Percentiles rank a stretch among this genome's conserved stretches.
These are phyloP conservation scores for Cylindroiulus punctatus DNA, from an alignment of 2,888 invertebrate genomes.

Conservation along the genomic window DNA sequence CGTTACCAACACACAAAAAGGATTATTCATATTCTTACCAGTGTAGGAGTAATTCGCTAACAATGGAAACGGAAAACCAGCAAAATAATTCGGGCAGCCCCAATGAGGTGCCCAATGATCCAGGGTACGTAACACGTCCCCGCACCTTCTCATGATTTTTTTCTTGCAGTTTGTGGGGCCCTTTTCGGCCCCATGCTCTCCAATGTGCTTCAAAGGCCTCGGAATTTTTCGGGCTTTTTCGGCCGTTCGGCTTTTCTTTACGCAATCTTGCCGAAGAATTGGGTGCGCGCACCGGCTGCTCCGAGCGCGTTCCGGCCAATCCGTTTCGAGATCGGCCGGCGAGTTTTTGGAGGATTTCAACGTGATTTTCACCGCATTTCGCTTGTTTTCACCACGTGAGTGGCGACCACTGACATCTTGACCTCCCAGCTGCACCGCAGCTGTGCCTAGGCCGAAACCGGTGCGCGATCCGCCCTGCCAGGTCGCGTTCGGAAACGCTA, in stretches of 20 bases:
- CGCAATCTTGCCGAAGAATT: neutral
- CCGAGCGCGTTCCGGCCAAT: neutral
- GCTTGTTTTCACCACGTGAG: too few relatives aligned
- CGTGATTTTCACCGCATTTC: neutral
- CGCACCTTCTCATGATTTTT: neutral
- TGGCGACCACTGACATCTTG: too few relatives aligned
- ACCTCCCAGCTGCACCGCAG: too few relatives aligned
- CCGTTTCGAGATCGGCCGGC: neutral
- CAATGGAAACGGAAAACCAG: conserved; percentile 59
- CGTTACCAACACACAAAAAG: neutral
- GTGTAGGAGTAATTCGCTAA: conserved; percentile 33
- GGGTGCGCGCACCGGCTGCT: conserved; percentile 1
- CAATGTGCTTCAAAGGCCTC: too few relatives aligned
- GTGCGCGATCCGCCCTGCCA: neutral
- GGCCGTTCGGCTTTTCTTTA: neutral
- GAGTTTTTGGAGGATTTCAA: too few relatives aligned
- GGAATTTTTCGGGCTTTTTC: neutral
- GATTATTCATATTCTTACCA: neutral
- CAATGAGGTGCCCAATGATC: conserved; percentile 74
- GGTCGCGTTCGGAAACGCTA: neutral
- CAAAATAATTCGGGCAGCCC: conserved; percentile 58
- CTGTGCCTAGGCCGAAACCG: too few relatives aligned
- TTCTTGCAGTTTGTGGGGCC: neutral
- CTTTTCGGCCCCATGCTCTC: too few relatives aligned
- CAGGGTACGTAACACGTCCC: conserved; percentile 77